Evolutionary conservation across 1,140 invertebrate genomes (phyloP), one percentile per base, ranked within the genome.

Genomic region (Streblospio benedicti): DNA sequence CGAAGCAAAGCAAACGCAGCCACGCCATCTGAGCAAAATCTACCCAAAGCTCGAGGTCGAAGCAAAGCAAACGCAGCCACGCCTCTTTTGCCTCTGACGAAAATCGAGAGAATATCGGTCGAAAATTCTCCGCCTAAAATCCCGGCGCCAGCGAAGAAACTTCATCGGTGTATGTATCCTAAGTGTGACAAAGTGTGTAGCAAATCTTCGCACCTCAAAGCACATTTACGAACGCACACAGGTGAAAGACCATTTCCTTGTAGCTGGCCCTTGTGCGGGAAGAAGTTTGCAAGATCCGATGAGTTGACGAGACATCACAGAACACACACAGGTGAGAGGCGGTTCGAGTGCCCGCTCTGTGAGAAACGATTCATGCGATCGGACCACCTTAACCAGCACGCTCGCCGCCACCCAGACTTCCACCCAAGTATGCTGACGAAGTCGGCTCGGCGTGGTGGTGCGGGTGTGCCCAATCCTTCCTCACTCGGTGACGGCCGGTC

Each of bases 131-230:
- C n/a, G n/a, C n/a, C n/a, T n/a, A n/a, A n/a, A n/a, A n/a, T n/a
- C n/a, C n/a, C n/a, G n/a, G n/a, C n/a, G n/a, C n/a, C n/a, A n/a
- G n/a, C n/a, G n/a, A n/a, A n/a, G n/a, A n/a, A n/a, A n/a, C n/a
- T n/a, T n/a, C n/a, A n/a, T n/a, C n/a, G n/a, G n/a, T 67, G 66
- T 38, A 41, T 50, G 1, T 64, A 57, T 35, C 35, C 53, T 14
- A 87, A 88, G 32, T 97, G 93, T 79, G 90, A 90, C 33, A 97
- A 97, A 81, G 92, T 96, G 51, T 97, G 87, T 71, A 84, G 83
- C 18, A 87, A 87, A 69, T 85, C 83, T 58, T 86, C 85, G 9
- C 85, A 87, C 72, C 76, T 87, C 2, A 85, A 86, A 64, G 85
- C 85, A 5, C 85, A 87, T 73, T 75, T 85, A 4, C 71, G 84